phyloP scores from a whole-genome alignment of 2,888 invertebrate genomes.

The Adelognathus sp. region DNA sequence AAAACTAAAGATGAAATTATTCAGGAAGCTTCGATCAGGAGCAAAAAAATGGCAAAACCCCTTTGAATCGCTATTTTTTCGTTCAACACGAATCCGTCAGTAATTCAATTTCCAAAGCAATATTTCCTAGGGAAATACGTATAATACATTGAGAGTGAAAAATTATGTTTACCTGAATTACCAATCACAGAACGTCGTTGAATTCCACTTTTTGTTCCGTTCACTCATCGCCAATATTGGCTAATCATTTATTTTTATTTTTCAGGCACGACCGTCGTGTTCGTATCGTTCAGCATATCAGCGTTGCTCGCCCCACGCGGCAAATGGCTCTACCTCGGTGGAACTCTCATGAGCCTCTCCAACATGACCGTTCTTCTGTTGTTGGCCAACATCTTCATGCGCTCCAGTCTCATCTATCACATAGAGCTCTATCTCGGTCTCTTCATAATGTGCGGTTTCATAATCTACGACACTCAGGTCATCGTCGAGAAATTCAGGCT shows the following conservation, averaged over 20 bases:
- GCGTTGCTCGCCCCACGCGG: constrained; percentile 94
- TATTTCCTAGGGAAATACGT: no score
- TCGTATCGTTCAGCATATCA: constrained; percentile 94
- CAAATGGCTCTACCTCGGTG: constrained; percentile 94
- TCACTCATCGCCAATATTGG: no score
- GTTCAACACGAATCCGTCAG: no score
- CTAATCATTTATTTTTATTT: constrained; percentile 44
- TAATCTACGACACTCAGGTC: constrained; percentile 98
- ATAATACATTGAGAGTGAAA: no score
- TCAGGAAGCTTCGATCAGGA: no score
- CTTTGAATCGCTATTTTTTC: no score
- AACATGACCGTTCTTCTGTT: constrained; percentile 90
- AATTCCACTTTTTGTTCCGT: no score
- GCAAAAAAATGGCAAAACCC: no score
- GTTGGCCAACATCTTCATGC: constrained; percentile 93
- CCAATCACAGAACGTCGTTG: no score
- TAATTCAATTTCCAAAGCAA: no score
- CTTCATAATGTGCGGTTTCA: constrained; percentile 95
- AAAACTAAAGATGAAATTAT: no score
- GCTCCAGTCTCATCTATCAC: constrained; percentile 91
- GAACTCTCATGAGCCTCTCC: constrained; percentile 91
- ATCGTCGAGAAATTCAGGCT: constrained; percentile 95
- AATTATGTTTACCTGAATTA: no score
- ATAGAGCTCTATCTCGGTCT: constrained; percentile 94
- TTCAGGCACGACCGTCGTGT: constrained; percentile 90